Evolutionary conservation across 2,888 invertebrate species (phyloP), one percentile per base, ranked within the genome.

Genomic region (Xestoiulus laeticollis): DNA sequence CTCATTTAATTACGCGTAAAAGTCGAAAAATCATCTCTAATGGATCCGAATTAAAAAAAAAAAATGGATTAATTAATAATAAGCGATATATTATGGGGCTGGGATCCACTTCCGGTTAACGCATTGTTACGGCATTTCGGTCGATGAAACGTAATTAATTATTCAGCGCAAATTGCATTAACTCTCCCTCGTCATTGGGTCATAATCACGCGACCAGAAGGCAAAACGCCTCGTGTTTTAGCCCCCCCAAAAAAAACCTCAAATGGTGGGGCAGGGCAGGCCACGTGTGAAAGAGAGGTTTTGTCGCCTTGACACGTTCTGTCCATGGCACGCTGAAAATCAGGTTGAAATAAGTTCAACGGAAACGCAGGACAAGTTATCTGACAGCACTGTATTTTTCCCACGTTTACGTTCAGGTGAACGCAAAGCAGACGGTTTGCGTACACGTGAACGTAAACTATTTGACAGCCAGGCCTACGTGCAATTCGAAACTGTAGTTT

Each of bases 1-100:
- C 68, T 68, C 68, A 68, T 68, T 68, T 68, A 68, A 68, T 68
- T 68, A 68, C 68, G 68, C 68, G 68, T 68, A 68, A 68, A 68
- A 68, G 68, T 68, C 68, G 68, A 68, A 68, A 68, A 68, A 68
- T 68, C 68, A 68, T 68, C 68, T 26, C 68, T 68, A 68, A 68
- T 68, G 68, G 68, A 68, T 68, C 68, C 68, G 30, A 68, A 68
- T 68, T 68, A 68, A 68, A 59, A 59, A 59, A 48, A 59, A 59
- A 68, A 68, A 68, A 26, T n/a, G 68, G 68, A 68, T 68, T 68
- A 68, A 68, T 68, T 68, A 68, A 68, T 68, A 68, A 68, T 68
- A 68, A 68, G 68, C 68, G 68, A 68, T 68, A 68, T 68, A 68
- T 68, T 68, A 68, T 68, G 68, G n/a, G 68, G 68, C 68, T 68